Evolutionary conservation across 2,888 invertebrate species (phyloP), one percentile per base, ranked within the genome.

Genomic region (Muscina levida): DNA sequence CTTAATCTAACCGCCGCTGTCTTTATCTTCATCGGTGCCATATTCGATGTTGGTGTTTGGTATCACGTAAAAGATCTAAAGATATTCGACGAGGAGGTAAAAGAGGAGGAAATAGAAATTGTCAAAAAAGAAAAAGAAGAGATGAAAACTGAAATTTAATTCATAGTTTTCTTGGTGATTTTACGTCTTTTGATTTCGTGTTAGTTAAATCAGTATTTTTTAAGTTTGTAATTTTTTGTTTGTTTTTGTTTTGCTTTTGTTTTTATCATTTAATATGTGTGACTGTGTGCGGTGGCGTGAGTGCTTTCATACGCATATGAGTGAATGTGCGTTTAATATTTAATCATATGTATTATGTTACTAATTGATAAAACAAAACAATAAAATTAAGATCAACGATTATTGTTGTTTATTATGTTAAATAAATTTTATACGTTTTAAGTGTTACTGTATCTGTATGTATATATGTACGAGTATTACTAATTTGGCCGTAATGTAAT

Each of bases 21-120:
- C 81, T 94, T 94, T 84, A 92, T 94, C 10, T 87, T 92, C 13
- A 91, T 94, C 78, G 94, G 94, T 8, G 92, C 93, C 39, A 11
- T 94, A 5, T 94, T 94, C 85, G 94, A 95, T 85, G 88, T 92
- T 44, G 92, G 93, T 15, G 94, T 94, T 11, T 94, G 94, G 93
- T 94, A 93, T 88, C 93, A 92, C 85, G 94, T 94, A 1, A 94
- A 94, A 87, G 92, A 93, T 85, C 91, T 94, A 59, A 93, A 93
- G 88, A 94, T 94, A 84, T 94, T 94, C 86, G 94, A 94, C 85
- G 93, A 94, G 82, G 93, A 93, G 85, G 84, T 89, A 8, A 89
- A 89, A 31, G 89, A 89, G 48, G 85, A 86, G 13, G 91, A 91
- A 85, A 84, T 91, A 85, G 84, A 89, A 82, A 86, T 89, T 51